phyloP scores from a whole-genome alignment of 1,140 invertebrate species.

The Heliconius congener region DNA sequence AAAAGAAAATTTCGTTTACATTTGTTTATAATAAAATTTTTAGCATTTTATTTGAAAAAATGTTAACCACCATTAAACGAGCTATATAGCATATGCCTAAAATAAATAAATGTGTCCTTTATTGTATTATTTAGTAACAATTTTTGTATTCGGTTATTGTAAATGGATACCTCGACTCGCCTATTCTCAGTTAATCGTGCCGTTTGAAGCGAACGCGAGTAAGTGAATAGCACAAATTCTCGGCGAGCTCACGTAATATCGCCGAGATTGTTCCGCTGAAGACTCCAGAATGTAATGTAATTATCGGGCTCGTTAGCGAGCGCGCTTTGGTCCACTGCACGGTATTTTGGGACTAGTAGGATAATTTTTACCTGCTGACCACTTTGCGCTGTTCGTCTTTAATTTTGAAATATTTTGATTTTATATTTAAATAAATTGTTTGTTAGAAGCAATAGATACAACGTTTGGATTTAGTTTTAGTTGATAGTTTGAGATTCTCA shows the following conservation, averaged over 20 bases:
- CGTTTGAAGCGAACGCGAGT: neutral
- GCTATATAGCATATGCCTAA: neutral
- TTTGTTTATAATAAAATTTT: too few relatives aligned
- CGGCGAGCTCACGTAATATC: constrained; percentile 57
- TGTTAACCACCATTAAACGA: too few relatives aligned
- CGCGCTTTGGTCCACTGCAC: constrained; percentile 43
- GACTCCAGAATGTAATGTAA: constrained; percentile 68
- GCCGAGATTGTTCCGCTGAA: constrained; percentile 67
- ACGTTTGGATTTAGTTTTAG: too few relatives aligned
- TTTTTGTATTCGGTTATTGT: neutral
- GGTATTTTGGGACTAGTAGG: constrained; percentile 41
- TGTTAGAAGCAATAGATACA: too few relatives aligned
- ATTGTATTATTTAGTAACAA: neutral
- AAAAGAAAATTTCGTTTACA: too few relatives aligned
- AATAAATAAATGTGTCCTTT: neutral
- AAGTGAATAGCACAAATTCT: constrained; percentile 54
- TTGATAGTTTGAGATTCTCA: too few relatives aligned
- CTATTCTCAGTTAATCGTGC: neutral
- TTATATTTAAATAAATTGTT: neutral
- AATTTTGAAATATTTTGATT: neutral
- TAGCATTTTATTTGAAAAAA: too few relatives aligned
- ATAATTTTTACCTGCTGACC: constrained; percentile 13
- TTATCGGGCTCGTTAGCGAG: constrained; percentile 56
- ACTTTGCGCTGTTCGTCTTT: neutral
- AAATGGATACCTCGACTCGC: neutral